Percentiles rank a stretch among this genome's conserved stretches.
Evolutionary conservation across 2,113 vertebrate genomes (phyloP).

Genomic region (Strix uralensis): DNA sequence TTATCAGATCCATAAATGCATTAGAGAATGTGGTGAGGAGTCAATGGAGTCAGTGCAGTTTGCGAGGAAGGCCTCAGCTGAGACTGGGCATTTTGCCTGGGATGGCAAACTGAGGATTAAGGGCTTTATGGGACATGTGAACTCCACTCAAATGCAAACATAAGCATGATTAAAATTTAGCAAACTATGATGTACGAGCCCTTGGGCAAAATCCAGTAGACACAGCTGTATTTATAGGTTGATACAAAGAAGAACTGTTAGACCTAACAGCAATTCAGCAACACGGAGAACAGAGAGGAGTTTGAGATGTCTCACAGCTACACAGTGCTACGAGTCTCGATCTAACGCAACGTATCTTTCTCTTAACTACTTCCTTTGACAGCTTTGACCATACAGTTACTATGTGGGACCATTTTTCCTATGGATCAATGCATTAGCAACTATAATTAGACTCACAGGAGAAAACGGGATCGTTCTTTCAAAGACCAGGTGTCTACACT

Average conservation of each 20-base stretch:
- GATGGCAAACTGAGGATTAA: conserved; percentile 68
- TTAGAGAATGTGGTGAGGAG: background rate
- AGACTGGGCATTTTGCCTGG: conserved; percentile 64
- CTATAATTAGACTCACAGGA: background rate
- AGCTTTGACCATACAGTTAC: background rate
- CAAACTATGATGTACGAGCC: conserved; percentile 56
- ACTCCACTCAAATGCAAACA: conserved; percentile 73
- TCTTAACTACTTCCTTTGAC: background rate
- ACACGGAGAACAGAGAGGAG: background rate
- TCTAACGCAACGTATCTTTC: background rate
- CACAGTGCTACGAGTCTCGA: rapidly evolving
- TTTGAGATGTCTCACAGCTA: background rate
- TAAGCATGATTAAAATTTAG: conserved; percentile 73
- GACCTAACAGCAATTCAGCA: conserved; percentile 30
- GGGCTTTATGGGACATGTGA: conserved; percentile 67
- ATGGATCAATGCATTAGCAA: background rate
- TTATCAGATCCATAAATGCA: conserved; percentile 65
- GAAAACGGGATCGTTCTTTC: background rate
- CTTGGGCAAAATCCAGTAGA: conserved; percentile 56
- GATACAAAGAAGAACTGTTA: conserved; percentile 60
- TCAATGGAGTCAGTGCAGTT: conserved; percentile 49
- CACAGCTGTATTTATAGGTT: conserved; percentile 49
- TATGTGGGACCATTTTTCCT: background rate
- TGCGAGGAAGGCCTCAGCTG: conserved; percentile 39
- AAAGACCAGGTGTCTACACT: background rate